Conservation (phyloP, 2,113 vertebrate genomes). For the Myotis lucifugus region DNA sequence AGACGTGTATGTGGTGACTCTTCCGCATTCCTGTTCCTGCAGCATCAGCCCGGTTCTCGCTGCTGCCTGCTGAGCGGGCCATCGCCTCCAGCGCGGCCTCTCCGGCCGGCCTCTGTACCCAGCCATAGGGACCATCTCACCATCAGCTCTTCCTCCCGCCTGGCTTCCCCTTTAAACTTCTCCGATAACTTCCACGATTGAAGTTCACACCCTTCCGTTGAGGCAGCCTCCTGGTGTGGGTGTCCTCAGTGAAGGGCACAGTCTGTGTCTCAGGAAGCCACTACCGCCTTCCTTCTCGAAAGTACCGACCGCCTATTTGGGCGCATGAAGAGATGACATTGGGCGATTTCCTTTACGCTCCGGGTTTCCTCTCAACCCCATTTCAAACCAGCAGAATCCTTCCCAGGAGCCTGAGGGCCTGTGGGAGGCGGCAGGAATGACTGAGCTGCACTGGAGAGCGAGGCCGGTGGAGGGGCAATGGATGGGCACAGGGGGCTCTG, state of each 20-base stretch:
- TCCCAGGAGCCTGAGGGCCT: neutral
- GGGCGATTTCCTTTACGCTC: no score
- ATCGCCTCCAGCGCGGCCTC: fast-evolving
- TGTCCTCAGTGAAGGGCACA: neutral
- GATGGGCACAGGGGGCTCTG: no score
- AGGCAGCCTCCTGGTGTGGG: neutral
- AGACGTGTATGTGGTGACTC: fast-evolving
- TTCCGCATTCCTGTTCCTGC: neutral
- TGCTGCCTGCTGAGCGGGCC: neutral
- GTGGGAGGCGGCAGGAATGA: neutral
- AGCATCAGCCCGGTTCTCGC: neutral
- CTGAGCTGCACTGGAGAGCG: neutral
- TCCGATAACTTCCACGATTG: neutral
- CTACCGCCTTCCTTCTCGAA: neutral
- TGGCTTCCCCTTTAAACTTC: neutral
- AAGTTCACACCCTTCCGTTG: neutral
- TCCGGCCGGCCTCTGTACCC: neutral
- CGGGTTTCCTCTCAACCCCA: neutral
- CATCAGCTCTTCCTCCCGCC: neutral
- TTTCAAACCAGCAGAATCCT: neutral
- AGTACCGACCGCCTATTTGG: fast-evolving
- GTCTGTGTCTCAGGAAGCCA: no score
- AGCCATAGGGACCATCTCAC: neutral
- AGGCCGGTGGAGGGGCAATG: fast-evolving
- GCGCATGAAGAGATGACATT: no score